A percentile compares a stretch with the other conserved stretches of the same genome.
These are phyloP conservation scores for Laupala kohalensis DNA, from an alignment of 1,140 invertebrate species.

Conservation along the genomic window DNA sequence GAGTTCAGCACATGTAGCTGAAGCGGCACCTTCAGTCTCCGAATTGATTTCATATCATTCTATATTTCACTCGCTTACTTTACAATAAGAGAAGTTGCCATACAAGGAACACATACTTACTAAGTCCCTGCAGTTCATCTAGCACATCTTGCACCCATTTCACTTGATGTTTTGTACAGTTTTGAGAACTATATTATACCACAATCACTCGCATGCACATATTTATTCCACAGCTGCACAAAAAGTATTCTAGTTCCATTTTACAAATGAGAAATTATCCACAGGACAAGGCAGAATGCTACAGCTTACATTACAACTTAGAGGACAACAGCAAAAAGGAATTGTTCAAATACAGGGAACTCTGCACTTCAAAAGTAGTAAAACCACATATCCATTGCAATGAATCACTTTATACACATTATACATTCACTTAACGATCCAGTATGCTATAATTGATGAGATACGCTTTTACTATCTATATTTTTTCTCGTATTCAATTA, in stretches of 20 bases:
- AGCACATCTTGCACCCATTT: background rate
- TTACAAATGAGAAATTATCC: slow-evolving; percentile 7
- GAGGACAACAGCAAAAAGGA: background rate
- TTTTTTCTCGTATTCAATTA: background rate
- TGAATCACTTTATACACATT: background rate
- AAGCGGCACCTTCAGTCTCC: slow-evolving; percentile 11
- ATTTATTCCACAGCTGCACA: slow-evolving; percentile 2
- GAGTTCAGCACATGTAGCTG: background rate
- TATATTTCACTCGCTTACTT: background rate
- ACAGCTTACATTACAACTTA: slow-evolving; percentile 10
- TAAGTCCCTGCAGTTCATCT: background rate
- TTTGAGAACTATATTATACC: background rate
- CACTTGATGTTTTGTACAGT: slow-evolving; percentile 2
- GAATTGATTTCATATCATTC: background rate
- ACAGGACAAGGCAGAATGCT: slow-evolving; percentile 12
- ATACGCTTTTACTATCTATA: background rate
- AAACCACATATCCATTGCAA: background rate
- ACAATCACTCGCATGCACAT: slow-evolving; percentile 2
- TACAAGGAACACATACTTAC: background rate
- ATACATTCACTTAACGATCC: background rate
- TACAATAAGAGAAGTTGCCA: background rate
- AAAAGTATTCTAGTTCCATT: background rate
- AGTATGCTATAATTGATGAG: background rate
- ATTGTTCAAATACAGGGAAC: slow-evolving; percentile 2
- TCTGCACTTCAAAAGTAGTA: slow-evolving; percentile 1